Evolutionary conservation across 2,888 invertebrate species (phyloP).

Genomic region (Stenchaetothrips biformis): DNA sequence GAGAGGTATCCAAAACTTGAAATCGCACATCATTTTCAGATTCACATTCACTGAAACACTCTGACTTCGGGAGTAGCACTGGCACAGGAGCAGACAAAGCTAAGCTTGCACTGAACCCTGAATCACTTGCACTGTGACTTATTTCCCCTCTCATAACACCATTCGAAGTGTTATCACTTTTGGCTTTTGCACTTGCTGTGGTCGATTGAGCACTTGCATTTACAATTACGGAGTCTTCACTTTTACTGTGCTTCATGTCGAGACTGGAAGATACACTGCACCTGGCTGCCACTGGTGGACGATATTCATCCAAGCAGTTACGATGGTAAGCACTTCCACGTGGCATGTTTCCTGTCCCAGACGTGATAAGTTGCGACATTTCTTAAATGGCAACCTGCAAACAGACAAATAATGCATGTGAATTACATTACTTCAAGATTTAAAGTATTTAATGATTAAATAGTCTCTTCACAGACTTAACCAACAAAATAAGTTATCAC

Average conservation of each 20-base stretch:
- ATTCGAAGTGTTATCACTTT: constrained; percentile 20
- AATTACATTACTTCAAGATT: too few relatives aligned
- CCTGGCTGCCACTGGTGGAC: neutral
- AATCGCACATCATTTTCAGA: constrained; percentile 31
- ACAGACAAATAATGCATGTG: neutral
- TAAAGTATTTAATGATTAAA: too few relatives aligned
- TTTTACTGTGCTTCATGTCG: constrained; percentile 51
- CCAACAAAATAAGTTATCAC: too few relatives aligned
- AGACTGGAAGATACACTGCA: constrained; percentile 30
- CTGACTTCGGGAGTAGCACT: constrained; percentile 6
- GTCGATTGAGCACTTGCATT: constrained; percentile 45
- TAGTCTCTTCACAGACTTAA: too few relatives aligned
- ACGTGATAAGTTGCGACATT: neutral
- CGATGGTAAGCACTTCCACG: constrained; percentile 16
- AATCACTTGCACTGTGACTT: constrained; percentile 10
- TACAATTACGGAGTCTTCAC: constrained; percentile 51
- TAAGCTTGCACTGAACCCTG: constrained; percentile 4
- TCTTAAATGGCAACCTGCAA: neutral
- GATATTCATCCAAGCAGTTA: constrained; percentile 4
- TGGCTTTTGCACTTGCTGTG: neutral
- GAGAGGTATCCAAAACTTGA: neutral
- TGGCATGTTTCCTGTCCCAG: neutral
- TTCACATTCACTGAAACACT: constrained; percentile 31
- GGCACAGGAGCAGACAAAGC: constrained; percentile 8
- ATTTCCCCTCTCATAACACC: neutral